A percentile compares a stretch with the other conserved stretches of the same genome.
These are phyloP conservation scores for Odontocerum albicorne DNA, from an alignment of 2,888 invertebrate species.

Conservation along the genomic window DNA sequence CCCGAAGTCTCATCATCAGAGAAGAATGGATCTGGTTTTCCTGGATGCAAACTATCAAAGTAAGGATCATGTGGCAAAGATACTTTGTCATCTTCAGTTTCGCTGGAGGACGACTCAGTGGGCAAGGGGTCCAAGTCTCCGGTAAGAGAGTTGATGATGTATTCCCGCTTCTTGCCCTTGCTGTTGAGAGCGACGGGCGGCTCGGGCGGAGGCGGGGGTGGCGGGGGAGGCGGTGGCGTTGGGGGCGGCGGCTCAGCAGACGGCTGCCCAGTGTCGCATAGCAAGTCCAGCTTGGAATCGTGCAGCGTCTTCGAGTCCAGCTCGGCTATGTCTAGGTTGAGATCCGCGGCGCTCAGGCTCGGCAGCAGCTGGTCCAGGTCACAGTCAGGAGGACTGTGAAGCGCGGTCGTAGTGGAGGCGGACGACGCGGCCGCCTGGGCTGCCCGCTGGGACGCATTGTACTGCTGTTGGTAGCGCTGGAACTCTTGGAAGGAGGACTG, in stretches of 20 bases:
- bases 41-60: conserved; percentile 45
- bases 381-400: conserved; percentile 53
- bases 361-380: conserved; percentile 70
- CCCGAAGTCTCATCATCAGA: conserved; percentile 64
- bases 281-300: conserved; percentile 15
- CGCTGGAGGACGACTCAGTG: conserved; percentile 37
- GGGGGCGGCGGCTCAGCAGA: conserved; percentile 19
- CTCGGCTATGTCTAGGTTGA: conserved; percentile 50
- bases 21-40: conserved; percentile 55
- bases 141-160: conserved; percentile 88
- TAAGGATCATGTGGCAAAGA: conserved; percentile 36
- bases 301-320: conserved; percentile 10
- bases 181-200: conserved; percentile 50
- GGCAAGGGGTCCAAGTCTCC: conserved; percentile 83
- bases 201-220: conserved; percentile 42
- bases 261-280: conserved; percentile 29
- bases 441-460: conserved; percentile 60
- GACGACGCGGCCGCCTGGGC: conserved; percentile 42
- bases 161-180: conserved; percentile 71
- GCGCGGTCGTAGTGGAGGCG: conserved; percentile 38
- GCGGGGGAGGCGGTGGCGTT: conserved; percentile 37
- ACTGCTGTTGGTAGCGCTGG: conserved; percentile 65
- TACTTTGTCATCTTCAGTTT: conserved; percentile 37
- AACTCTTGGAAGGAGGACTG: conserved; percentile 66
- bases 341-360: conserved; percentile 61